phyloP scores from a whole-genome alignment of 2,888 invertebrate species.

The Parnassius orleans region DNA sequence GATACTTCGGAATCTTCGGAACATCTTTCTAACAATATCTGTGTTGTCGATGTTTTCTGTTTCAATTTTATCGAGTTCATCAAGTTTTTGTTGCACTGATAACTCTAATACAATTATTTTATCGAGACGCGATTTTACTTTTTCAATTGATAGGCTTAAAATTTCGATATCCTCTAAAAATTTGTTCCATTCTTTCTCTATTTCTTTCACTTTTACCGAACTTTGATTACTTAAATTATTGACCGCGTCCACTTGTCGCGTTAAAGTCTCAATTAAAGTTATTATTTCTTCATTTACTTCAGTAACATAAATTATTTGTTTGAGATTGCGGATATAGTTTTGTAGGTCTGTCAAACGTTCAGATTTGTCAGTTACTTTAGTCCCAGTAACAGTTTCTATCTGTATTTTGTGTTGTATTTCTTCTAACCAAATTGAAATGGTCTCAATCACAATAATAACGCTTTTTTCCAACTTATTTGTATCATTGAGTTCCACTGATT shows the following conservation, averaged over 20 bases:
- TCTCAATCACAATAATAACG: slow-evolving; percentile 88
- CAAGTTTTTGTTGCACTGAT: slow-evolving; percentile 84
- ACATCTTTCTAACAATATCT: slow-evolving; percentile 81
- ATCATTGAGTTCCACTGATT: slow-evolving; percentile 82
- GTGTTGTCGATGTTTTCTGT: slow-evolving; percentile 82
- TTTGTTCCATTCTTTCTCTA: slow-evolving; percentile 85
- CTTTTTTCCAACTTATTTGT: slow-evolving; percentile 83
- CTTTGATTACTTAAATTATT: slow-evolving; percentile 81
- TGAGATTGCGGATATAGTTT: slow-evolving; percentile 81
- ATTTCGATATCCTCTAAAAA: slow-evolving; percentile 84
- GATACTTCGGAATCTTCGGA: slow-evolving; percentile 82
- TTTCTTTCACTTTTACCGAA: slow-evolving; percentile 70
- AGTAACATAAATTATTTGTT: slow-evolving; percentile 83
- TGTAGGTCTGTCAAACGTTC: slow-evolving; percentile 66
- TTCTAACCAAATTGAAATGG: slow-evolving; percentile 91
- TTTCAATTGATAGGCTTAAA: slow-evolving; percentile 75
- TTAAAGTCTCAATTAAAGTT: slow-evolving; percentile 82
- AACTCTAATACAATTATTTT: slow-evolving; percentile 82
- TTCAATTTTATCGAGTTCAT: slow-evolving; percentile 86
- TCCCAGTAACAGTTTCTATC: slow-evolving; percentile 51
- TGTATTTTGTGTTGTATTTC: slow-evolving; percentile 90
- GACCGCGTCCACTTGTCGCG: slow-evolving; percentile 85
- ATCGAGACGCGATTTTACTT: slow-evolving; percentile 77
- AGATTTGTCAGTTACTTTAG: slow-evolving; percentile 48
- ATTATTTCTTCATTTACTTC: slow-evolving; percentile 85